Percentiles rank a stretch among this genome's conserved stretches.
Evolutionary conservation across 2,888 invertebrate genomes (phyloP).

Genomic region (Ennomos erosarius): DNA sequence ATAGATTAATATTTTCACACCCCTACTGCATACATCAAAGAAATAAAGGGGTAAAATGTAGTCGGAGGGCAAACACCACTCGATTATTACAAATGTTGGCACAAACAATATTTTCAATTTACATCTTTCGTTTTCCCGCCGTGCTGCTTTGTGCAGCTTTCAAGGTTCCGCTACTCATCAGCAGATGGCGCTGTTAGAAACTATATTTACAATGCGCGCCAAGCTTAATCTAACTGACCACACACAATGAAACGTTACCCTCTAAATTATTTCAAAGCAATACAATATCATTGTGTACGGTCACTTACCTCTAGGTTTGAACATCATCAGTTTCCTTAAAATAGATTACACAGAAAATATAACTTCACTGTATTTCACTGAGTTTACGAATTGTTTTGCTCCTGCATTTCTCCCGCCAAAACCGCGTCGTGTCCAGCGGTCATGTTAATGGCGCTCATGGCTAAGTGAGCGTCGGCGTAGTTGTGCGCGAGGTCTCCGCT

Average conservation of each 20-base stretch:
- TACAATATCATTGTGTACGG: conserved; percentile 63
- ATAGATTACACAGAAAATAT: conserved; percentile 30
- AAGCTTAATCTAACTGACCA: conserved; percentile 62
- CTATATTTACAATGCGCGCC: conserved; percentile 61
- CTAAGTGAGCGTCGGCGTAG: conserved; percentile 75
- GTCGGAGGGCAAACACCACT: conserved; percentile 77
- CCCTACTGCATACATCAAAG: conserved; percentile 82
- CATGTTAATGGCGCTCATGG: conserved; percentile 82
- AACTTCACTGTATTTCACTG: conserved; percentile 54
- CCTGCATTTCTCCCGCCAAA: conserved; percentile 70
- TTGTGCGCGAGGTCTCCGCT: conserved; percentile 79
- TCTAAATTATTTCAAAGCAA: conserved; percentile 35
- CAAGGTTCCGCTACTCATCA: conserved; percentile 67
- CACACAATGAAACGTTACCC: conserved; percentile 65
- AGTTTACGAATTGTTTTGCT: conserved; percentile 62
- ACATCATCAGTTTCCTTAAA: conserved; percentile 81
- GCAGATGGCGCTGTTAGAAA: conserved; percentile 74
- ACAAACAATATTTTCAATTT: conserved; percentile 70
- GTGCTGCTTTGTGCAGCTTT: conserved; percentile 30
- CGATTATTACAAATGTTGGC: conserved; percentile 82
- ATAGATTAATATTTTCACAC: conserved; percentile 79
- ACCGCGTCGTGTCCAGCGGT: conserved; percentile 83
- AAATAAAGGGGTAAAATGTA: conserved; percentile 76
- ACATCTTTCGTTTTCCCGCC: conserved; percentile 53
- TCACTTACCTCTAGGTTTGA: conserved; percentile 78